Evolutionary conservation across 2,113 vertebrate genomes (phyloP), one percentile per base, ranked within the genome.

Genomic region (Paradisaea rubra): DNA sequence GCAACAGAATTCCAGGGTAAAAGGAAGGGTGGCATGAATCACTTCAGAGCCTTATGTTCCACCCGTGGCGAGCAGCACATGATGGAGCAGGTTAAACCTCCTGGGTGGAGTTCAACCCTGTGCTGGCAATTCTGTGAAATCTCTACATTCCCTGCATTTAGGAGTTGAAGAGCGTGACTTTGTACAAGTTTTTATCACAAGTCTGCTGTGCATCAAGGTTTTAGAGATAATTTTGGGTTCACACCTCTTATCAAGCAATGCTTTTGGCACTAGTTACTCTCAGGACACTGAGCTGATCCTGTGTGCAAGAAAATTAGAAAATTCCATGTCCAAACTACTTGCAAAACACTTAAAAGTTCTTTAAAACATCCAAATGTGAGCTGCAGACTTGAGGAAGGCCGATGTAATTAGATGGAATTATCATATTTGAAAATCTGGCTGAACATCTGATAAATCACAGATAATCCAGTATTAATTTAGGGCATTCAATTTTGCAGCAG

Each of bases 401-500:
- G 4, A 45, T n/a, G 10, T 60, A 87, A 78, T 65, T 63, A 73
- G 68, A 54, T 47, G 39, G 14, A 71, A 88, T 41, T 15, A 78
- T 22, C 41, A 35, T 15, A 57, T 89, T 53, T 64, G 37, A 76
- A 91, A 85, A 35, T 50, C 65, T 81, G 50, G 15, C 64, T 41
- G 44, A 87, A 60, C 25, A 35, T 35, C 57, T 77, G 66, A 85
- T 81, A 72, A 73, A 47, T 13, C 37, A 37, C n/a, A 82, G 37
- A 60, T 79, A 84, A 84, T n/a, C 66, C 54, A n/a, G 47, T 61
- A 53, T 53, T 53, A 56, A 20, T 33, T 70, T n/a, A 56, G 28
- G 54, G 10, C 47, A 50, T 86, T 74, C 44, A 63, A 76, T 76
- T 91, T 63, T 91, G 76, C 63, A 81, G 63, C 14, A 69, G 77